These are phyloP conservation scores for Passer montanus DNA, from an alignment of 2,113 vertebrate species.

Conservation along the genomic window DNA sequence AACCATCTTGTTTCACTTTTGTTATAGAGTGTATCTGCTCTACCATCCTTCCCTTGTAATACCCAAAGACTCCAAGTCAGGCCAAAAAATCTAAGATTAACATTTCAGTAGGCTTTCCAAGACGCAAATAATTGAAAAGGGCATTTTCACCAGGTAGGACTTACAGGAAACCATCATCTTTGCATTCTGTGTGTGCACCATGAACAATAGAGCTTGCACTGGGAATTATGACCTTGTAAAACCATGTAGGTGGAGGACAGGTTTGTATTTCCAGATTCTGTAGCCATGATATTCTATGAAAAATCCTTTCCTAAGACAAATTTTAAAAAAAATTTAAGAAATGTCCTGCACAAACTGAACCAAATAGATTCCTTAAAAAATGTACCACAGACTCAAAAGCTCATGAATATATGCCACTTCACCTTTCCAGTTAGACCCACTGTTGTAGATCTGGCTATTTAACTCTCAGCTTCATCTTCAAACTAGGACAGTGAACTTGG, in stretches of 20 bases:
- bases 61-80: not conserved
- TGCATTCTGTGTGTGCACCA: not conserved
- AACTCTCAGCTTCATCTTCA: not conserved
- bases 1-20: not conserved
- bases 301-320: not conserved
- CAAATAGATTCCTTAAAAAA: not conserved
- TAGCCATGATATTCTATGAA: too few species aligned
- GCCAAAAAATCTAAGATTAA: not conserved
- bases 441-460: not conserved
- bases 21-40: not conserved
- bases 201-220: not conserved
- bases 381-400: not conserved
- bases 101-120: not conserved
- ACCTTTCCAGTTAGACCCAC: not conserved
- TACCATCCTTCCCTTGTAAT: not conserved
- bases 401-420: not conserved
- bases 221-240: not conserved
- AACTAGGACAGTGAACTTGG: not conserved
- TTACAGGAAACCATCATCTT: not conserved
- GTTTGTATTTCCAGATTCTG: not conserved
- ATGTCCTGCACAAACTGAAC: not conserved
- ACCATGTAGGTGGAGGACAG: not conserved
- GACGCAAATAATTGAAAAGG: not conserved
- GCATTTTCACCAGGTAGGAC: not conserved
- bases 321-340: not conserved